Base-by-base conservation (phyloP, 2,113 vertebrate genomes). In the Dipodomys stephensi region DNA sequence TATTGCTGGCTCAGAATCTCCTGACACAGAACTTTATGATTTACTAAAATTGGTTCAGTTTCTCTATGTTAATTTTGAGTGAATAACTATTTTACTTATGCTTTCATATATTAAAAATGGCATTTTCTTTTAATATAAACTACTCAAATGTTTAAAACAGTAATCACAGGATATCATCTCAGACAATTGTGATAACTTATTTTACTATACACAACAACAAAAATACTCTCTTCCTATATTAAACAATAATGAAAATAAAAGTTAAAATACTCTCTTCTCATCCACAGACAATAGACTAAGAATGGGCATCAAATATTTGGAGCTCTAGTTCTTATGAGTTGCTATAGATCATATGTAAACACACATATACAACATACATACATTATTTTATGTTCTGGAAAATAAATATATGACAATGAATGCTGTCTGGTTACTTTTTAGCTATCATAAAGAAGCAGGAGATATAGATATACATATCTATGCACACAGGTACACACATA, bases 111-210 rank as follows among this genome's bases (percentile, higher is more conserved):
- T 53, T 88, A 78, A 92, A 93, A 87, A 73, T 16, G 62, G 23
- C 6, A 57, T 57, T 53, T 13, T 83, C 88, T 91, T 86, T 22
- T 6, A 64, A 57, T 57, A 57, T 87, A 80, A 93, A 44, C 13
- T 28, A n/a, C 32, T 35, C 46, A 18, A 86, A 93, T 89, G 20
- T 44, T 95, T 93, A 68, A 53, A 94, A 81, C 35, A 83, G 20
- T 83, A 57, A 83, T 6, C 6, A 67, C 8, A 46, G 16, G 71
- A 81, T 80, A 25, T 62, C 20, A 86, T 87, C 18, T 72, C 71
- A 88, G 49, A 60, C 91, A 71, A 77, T n/a, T 87, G 53, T 86
- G 23, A 3, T 35, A 25, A 76, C 23, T 74, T 86, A 18, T 77
- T 65, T 27, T 64, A 62, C 32, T 53, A 39, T 39, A 83, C 82